phyloP scores from a whole-genome alignment of 2,888 invertebrate genomes.

The Thera britannica region DNA sequence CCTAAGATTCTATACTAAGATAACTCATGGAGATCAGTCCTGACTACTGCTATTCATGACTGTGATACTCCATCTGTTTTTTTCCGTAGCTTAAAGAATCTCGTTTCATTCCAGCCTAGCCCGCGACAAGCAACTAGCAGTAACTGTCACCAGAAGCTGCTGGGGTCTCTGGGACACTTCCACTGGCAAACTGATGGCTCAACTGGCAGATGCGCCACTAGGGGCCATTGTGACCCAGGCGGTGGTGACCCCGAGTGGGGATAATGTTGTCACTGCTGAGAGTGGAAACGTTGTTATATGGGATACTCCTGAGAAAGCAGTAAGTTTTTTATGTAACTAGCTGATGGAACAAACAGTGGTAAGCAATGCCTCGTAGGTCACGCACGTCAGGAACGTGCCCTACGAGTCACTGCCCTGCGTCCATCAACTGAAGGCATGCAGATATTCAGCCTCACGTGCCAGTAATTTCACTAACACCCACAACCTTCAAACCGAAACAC shows the following conservation, averaged over 20 bases:
- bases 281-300: constrained; percentile 96
- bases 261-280: constrained; percentile 94
- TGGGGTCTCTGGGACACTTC: constrained; percentile 97
- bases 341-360: not conserved
- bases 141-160: constrained; percentile 96
- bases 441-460: too few species aligned
- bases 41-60: not conserved
- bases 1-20: too few species aligned
- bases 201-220: constrained; percentile 95
- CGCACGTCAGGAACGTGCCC: too few species aligned
- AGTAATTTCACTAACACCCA: too few species aligned
- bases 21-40: too few species aligned
- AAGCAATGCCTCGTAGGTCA: too few species aligned
- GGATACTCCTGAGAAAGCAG: constrained; percentile 81
- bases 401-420: too few species aligned
- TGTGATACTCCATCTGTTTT: not conserved
- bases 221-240: constrained; percentile 98
- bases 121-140: constrained; percentile 91
- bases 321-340: not conserved
- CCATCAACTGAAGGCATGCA: too few species aligned
- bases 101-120: constrained; percentile 85
- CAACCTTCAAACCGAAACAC: too few species aligned
- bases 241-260: constrained; percentile 93
- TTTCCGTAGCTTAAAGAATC: not conserved
- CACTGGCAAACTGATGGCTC: constrained; percentile 92